phyloP scores from a whole-genome alignment of 1,140 invertebrate species.

The Holcopasites calliopsidis region DNA sequence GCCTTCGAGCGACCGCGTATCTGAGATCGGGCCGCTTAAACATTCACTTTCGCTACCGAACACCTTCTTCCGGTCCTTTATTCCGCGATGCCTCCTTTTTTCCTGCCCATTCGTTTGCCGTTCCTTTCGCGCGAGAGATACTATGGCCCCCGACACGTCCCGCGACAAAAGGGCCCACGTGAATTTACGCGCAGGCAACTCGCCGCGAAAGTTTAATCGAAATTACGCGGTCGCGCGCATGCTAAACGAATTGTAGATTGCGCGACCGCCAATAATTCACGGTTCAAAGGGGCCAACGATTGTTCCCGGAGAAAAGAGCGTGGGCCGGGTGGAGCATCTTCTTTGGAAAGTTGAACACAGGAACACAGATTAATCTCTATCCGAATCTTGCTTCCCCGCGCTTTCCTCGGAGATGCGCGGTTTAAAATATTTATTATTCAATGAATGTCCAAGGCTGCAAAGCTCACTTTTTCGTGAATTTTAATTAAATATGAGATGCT shows the following conservation, averaged over 20 bases:
- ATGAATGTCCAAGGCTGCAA: no score
- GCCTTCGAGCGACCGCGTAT: conserved; percentile 6
- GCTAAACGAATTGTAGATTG: conserved; percentile 22
- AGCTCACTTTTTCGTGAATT: no score
- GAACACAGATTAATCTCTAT: no score
- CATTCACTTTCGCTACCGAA: conserved; percentile 13
- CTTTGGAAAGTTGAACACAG: not conserved
- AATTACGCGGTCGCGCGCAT: conserved; percentile 16
- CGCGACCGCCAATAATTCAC: conserved; percentile 19
- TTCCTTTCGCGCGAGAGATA: not conserved
- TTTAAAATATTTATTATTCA: no score
- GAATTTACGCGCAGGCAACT: not conserved
- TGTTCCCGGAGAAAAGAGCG: not conserved
- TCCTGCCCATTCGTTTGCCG: not conserved
- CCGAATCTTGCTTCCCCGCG: no score
- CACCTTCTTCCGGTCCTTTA: not conserved
- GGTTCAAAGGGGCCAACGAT: not conserved
- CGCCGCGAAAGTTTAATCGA: conserved; percentile 6
- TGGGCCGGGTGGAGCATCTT: not conserved
- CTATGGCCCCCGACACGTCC: not conserved
- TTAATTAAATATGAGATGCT: no score
- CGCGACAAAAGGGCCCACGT: not conserved
- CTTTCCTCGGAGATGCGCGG: no score
- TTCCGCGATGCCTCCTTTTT: not conserved
- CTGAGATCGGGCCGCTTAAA: conserved; percentile 19